phyloP scores from a whole-genome alignment of 2,888 invertebrate species.

The Pemphredon lugubris region DNA sequence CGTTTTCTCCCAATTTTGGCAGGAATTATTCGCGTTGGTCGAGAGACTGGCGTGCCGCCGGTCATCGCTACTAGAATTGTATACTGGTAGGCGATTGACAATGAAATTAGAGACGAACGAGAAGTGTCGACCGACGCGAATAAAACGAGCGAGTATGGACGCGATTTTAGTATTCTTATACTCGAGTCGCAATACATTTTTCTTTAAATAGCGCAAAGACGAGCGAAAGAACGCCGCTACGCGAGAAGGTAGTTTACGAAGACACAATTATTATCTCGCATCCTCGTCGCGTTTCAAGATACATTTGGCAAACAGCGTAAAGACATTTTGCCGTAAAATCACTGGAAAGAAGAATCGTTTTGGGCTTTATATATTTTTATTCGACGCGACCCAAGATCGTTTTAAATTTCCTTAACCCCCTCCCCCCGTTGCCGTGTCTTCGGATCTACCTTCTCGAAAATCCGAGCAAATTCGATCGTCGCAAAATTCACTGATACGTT shows the following conservation, averaged over 20 bases:
- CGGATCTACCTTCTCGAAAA: conserved; percentile 6
- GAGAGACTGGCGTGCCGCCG: background rate
- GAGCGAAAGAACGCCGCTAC: conserved; percentile 17
- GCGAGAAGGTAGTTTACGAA: conserved; percentile 1
- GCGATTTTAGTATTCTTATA: no score
- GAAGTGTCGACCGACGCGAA: background rate
- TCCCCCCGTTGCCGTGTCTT: no score
- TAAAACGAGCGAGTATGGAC: conserved; percentile 1
- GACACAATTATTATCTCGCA: background rate
- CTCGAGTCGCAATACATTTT: no score
- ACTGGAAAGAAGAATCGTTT: no score
- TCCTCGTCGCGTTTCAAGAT: background rate
- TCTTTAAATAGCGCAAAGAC: background rate
- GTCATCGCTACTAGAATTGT: no score
- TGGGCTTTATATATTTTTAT: no score
- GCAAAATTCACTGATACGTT: conserved; percentile 15
- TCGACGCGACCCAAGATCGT: no score
- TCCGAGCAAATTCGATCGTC: conserved; percentile 11
- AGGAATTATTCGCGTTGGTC: background rate
- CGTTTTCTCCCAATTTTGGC: no score
- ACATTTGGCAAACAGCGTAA: background rate
- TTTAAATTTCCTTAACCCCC: no score
- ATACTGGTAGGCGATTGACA: background rate
- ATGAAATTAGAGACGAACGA: no score
- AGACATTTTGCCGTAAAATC: background rate